A percentile compares a stretch with the other conserved stretches of the same genome.
These are phyloP conservation scores for Periophthalmus modestus DNA, from an alignment of 2,113 vertebrate species.

Conservation along the genomic window DNA sequence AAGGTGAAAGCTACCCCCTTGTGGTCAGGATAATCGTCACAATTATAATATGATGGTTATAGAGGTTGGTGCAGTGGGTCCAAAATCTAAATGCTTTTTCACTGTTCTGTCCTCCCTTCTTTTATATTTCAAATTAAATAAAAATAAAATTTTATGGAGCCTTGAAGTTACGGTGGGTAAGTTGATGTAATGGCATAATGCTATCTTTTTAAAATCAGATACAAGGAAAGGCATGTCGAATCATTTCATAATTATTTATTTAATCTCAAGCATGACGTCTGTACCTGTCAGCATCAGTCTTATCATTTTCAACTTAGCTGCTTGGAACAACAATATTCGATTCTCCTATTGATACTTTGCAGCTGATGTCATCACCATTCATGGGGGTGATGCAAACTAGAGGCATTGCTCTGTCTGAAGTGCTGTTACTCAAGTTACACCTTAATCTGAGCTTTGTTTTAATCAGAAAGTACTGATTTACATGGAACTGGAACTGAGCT, in stretches of 20 bases:
- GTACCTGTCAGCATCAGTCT: background rate
- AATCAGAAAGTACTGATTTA: no score
- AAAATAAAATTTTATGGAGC: background rate
- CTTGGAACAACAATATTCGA: background rate
- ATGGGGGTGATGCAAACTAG: no score
- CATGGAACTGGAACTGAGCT: no score
- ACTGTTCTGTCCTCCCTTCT: background rate
- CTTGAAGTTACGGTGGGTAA: background rate
- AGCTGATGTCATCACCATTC: no score
- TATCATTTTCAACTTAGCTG: background rate
- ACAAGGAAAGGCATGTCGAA: background rate
- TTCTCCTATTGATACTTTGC: background rate
- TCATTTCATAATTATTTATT: background rate
- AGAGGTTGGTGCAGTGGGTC: background rate
- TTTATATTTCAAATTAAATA: background rate
- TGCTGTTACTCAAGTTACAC: no score
- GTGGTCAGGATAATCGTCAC: slow-evolving; percentile 46
- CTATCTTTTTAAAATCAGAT: background rate
- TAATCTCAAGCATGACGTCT: background rate
- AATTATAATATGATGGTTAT: background rate
- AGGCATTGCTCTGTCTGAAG: no score
- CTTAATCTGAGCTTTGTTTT: no score
- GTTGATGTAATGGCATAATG: background rate
- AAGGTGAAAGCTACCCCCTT: slow-evolving; percentile 54
- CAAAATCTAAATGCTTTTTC: background rate